These are phyloP conservation scores for Baryphthengus martii DNA, from an alignment of 2,113 vertebrate genomes.

Conservation along the genomic window DNA sequence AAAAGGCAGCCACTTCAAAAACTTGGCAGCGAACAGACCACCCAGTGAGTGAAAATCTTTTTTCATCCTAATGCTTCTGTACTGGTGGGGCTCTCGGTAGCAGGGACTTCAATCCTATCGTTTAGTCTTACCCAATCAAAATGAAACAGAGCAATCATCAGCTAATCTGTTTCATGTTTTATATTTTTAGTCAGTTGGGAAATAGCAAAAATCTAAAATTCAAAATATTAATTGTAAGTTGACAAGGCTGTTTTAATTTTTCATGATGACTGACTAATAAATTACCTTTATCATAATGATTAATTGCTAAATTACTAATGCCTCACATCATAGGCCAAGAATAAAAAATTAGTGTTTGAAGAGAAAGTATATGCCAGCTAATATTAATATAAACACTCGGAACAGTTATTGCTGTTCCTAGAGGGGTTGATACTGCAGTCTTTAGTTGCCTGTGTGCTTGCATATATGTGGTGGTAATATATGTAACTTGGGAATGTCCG, in stretches of 20 bases:
- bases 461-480: neutral
- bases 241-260: conserved; percentile 73
- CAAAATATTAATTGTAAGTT: conserved; percentile 76
- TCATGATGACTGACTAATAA: conserved; percentile 72
- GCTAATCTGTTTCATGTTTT: conserved; percentile 75
- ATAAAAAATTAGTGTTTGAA: conserved; percentile 56
- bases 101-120: conserved; percentile 60
- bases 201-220: conserved; percentile 75
- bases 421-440: neutral
- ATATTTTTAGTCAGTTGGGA: conserved; percentile 71
- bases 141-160: conserved; percentile 66
- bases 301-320: conserved; percentile 69
- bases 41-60: conserved; percentile 90
- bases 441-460: conserved; percentile 13
- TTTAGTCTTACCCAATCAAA: conserved; percentile 64
- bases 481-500: neutral
- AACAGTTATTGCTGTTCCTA: neutral
- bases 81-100: conserved; percentile 29
- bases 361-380: conserved; percentile 50
- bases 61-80: conserved; percentile 64
- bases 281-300: conserved; percentile 68
- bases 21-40: conserved; percentile 95
- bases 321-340: conserved; percentile 51
- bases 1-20: conserved; percentile 99
- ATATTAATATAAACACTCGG: conserved; percentile 54